phyloP scores from a whole-genome alignment of 2,113 vertebrate species.

The Leptobrachium ailaonicum region DNA sequence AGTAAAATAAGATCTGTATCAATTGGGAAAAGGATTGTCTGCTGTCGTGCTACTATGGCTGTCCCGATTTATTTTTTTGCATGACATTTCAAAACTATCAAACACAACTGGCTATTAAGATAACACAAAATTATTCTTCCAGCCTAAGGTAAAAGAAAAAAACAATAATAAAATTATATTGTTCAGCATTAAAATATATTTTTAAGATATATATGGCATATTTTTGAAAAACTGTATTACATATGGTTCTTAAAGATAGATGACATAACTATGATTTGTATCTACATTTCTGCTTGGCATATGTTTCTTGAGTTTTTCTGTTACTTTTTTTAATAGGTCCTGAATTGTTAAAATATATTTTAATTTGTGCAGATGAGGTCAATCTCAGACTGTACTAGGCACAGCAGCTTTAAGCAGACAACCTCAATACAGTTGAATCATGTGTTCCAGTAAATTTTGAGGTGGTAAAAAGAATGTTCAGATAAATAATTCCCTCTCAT shows the following conservation, averaged over 20 bases:
- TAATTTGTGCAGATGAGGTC: neutral
- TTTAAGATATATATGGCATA: neutral
- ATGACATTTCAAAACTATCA: too few relatives aligned
- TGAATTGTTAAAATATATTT: neutral
- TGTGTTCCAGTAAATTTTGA: slow-evolving; percentile 30
- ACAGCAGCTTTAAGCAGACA: slow-evolving; percentile 2
- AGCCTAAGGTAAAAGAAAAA: neutral
- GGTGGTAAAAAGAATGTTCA: slow-evolving; percentile 18
- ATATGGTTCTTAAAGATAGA: neutral
- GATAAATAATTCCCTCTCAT: slow-evolving; percentile 41
- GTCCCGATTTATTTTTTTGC: too few relatives aligned
- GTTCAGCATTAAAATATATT: neutral
- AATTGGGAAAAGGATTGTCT: too few relatives aligned
- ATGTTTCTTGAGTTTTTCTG: neutral
- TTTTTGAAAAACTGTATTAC: neutral
- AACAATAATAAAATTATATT: neutral
- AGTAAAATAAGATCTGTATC: too few relatives aligned
- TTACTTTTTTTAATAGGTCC: neutral
- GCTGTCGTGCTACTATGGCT: too few relatives aligned
- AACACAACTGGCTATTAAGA: too few relatives aligned
- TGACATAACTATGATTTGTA: neutral
- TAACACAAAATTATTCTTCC: neutral
- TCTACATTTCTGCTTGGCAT: neutral
- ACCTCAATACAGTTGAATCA: slow-evolving; percentile 27
- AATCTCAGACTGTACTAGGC: neutral